phyloP scores from a whole-genome alignment of 2,888 invertebrate species.

The Gasteruption jaculator region DNA sequence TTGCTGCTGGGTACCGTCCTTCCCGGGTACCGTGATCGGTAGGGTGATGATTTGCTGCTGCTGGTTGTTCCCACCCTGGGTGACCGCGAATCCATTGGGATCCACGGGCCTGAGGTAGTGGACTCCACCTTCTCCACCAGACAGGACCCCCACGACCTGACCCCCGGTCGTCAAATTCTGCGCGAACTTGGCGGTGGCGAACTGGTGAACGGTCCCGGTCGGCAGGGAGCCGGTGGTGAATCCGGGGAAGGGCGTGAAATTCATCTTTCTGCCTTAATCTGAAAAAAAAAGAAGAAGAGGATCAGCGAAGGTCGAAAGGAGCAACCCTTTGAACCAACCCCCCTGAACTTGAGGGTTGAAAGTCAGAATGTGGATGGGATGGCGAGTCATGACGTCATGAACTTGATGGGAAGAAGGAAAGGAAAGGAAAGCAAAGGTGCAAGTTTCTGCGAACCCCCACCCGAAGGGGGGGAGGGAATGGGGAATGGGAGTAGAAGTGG shows the following conservation, averaged over 20 bases:
- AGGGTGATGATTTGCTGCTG: conserved; percentile 70
- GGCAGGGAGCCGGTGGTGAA: conserved; percentile 61
- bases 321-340: conserved; percentile 20
- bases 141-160: conserved; percentile 69
- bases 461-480: conserved; percentile 30
- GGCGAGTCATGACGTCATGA: conserved; percentile 23
- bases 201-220: conserved; percentile 59
- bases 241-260: conserved; percentile 70
- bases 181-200: conserved; percentile 64
- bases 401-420: conserved; percentile 19
- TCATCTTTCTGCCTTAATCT: conserved; percentile 57
- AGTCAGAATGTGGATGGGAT: conserved; percentile 10
- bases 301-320: too few relatives aligned
- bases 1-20: conserved; percentile 65
- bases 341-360: too few relatives aligned
- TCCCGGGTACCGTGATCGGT: conserved; percentile 74
- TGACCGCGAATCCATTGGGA: conserved; percentile 51
- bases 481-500: too few relatives aligned
- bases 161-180: conserved; percentile 67
- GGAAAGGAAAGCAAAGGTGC: conserved; percentile 7
- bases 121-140: conserved; percentile 68
- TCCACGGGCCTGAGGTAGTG: conserved; percentile 69
- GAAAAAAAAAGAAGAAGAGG: conserved; percentile 17
- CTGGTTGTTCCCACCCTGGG: conserved; percentile 50
- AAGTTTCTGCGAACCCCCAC: conserved; percentile 29